Conservation (phyloP, 2,113 vertebrate genomes). For the Heloderma charlesbogerti region DNA sequence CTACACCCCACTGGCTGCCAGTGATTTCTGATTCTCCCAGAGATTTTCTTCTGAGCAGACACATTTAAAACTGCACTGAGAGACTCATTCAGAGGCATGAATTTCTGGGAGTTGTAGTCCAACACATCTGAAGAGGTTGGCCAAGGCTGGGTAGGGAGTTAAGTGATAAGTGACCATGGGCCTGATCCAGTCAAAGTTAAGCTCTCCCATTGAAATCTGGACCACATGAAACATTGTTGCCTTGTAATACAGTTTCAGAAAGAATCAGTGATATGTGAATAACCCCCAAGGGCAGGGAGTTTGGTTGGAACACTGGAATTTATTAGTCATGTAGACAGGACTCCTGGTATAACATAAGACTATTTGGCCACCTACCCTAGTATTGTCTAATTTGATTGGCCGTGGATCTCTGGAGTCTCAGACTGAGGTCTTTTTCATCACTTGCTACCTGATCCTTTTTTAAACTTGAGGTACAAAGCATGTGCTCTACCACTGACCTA, state of each 20-base stretch:
- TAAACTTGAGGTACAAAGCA: background rate
- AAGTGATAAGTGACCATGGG: background rate
- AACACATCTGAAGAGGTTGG: too few relatives aligned
- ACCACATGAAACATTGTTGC: background rate
- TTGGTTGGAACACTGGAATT: background rate
- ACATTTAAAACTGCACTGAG: too few relatives aligned
- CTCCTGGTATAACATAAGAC: background rate
- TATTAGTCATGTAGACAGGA: background rate
- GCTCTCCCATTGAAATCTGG: background rate
- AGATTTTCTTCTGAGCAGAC: too few relatives aligned
- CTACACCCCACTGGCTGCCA: too few relatives aligned
- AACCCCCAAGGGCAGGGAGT: too few relatives aligned
- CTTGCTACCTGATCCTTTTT: background rate
- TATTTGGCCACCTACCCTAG: background rate
- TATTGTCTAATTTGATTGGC: background rate
- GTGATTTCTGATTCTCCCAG: too few relatives aligned
- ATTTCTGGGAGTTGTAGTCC: too few relatives aligned
- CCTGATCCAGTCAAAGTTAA: background rate
- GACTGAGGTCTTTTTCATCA: background rate
- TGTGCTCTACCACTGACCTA: background rate
- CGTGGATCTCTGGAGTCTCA: background rate
- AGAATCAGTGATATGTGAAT: background rate
- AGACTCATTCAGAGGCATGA: background rate
- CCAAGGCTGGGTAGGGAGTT: too few relatives aligned
- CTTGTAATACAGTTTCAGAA: background rate